Evolutionary conservation across 2,113 vertebrate species (phyloP).

Genomic region (Phalacrocorax carbo): DNA sequence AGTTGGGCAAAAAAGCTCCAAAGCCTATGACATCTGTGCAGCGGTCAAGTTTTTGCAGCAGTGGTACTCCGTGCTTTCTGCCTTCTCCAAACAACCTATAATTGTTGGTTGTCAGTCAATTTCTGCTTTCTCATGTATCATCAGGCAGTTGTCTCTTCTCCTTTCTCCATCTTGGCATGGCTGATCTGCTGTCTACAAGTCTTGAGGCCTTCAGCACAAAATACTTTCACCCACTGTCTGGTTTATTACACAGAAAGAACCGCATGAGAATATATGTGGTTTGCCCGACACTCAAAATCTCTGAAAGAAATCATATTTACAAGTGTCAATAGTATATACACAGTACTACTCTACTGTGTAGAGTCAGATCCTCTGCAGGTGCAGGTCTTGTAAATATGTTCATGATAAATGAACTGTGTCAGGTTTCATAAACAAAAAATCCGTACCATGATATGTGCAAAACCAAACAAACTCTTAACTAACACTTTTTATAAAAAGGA

Average conservation of each 20-base stretch:
- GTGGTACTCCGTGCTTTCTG: not conserved
- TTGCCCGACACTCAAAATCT: not conserved
- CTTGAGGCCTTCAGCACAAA: not conserved
- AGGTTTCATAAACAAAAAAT: not conserved
- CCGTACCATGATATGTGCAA: not conserved
- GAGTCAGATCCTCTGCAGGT: not conserved
- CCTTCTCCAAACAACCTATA: not conserved
- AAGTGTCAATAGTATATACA: not conserved
- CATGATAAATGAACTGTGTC: not conserved
- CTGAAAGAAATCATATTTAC: not conserved
- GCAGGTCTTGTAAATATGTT: not conserved
- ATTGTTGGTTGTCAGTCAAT: not conserved
- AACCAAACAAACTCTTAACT: not conserved
- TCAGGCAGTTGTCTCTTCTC: not conserved
- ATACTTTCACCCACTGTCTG: not conserved
- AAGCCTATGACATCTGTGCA: not conserved
- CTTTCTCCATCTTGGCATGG: not conserved
- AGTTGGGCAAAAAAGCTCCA: not conserved
- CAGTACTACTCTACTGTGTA: not conserved
- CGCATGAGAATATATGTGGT: not conserved
- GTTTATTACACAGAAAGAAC: not conserved
- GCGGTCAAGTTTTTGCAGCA: not conserved
- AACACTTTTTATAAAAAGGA: not conserved
- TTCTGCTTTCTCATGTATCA: not conserved
- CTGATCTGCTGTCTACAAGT: not conserved